These are phyloP conservation scores for Chrysemys picta DNA, from an alignment of 2,113 vertebrate species.

Conservation along the genomic window DNA sequence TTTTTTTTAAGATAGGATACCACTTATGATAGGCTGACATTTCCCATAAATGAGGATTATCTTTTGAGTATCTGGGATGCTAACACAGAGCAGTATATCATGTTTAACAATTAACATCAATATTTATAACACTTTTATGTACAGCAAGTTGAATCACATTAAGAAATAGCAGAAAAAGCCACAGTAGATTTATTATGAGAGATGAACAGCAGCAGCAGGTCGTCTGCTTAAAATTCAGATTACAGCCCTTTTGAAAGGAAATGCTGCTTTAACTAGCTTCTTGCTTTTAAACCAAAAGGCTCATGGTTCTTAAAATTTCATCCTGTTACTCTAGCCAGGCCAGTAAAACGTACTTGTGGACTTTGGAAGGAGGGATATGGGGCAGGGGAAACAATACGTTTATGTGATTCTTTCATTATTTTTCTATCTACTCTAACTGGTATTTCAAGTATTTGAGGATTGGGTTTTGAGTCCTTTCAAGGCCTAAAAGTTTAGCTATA, in stretches of 20 bases:
- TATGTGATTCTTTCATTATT: not conserved
- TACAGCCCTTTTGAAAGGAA: not conserved
- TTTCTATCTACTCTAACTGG: not conserved
- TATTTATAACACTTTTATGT: conserved; percentile 23
- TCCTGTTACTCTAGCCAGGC: not conserved
- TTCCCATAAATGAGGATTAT: not conserved
- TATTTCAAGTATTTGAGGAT: not conserved
- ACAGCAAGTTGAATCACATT: conserved; percentile 8
- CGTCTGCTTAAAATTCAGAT: not conserved
- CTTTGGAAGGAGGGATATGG: not conserved
- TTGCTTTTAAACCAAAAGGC: not conserved
- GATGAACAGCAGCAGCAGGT: not conserved
- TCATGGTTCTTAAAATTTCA: not conserved
- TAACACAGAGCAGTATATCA: not conserved
- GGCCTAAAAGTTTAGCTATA: not conserved
- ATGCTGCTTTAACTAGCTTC: not conserved
- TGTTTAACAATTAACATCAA: conserved; percentile 37
- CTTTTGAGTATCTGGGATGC: not conserved
- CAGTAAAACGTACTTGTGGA: not conserved
- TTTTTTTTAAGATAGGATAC: not conserved
- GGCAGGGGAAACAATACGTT: not conserved
- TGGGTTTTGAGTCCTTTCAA: not conserved
- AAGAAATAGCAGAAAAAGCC: conserved; percentile 5
- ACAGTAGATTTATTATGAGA: not conserved
- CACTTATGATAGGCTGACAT: not conserved